A percentile compares a stretch with the other conserved stretches of the same genome.
Conservation (phyloP, 2,797 vertebrate species). For the Tiaroga cobitis region DNA sequence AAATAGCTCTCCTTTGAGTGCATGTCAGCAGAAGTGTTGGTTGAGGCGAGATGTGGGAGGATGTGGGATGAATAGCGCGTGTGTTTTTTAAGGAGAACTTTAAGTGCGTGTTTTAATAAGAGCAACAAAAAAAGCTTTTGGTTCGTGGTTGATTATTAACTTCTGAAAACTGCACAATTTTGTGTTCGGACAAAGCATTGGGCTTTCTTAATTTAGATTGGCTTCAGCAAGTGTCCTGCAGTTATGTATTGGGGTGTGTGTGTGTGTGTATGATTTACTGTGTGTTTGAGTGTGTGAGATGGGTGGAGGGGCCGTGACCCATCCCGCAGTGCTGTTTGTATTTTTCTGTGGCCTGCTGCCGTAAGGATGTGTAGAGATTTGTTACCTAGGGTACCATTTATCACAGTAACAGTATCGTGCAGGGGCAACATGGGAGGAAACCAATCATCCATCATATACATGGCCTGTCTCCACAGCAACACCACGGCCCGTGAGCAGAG, state of each 20-base stretch:
- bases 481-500: conserved; percentile 44
- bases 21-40: conserved; percentile 19
- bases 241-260: background rate
- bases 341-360: conserved; percentile 49
- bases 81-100: background rate
- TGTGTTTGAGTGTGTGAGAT: conserved; percentile 20
- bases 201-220: conserved; percentile 25
- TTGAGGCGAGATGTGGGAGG: conserved; percentile 26
- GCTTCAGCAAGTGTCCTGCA: background rate
- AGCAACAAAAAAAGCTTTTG: background rate
- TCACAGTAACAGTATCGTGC: conserved; percentile 57
- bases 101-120: background rate
- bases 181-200: background rate
- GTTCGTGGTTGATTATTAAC: background rate
- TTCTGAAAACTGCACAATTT: background rate
- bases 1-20: conserved; percentile 33
- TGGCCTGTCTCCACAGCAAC: conserved; percentile 53
- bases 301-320: conserved; percentile 42
- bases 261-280: conserved; percentile 12
- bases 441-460: conserved; percentile 60
- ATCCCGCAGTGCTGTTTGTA: conserved; percentile 43
- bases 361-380: conserved; percentile 58
- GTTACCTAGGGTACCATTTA: conserved; percentile 60
- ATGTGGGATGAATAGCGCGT: background rate
- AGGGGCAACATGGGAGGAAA: conserved; percentile 55